Evolutionary conservation across 2,797 vertebrate species (phyloP).

Genomic region (Bufotes viridis): DNA sequence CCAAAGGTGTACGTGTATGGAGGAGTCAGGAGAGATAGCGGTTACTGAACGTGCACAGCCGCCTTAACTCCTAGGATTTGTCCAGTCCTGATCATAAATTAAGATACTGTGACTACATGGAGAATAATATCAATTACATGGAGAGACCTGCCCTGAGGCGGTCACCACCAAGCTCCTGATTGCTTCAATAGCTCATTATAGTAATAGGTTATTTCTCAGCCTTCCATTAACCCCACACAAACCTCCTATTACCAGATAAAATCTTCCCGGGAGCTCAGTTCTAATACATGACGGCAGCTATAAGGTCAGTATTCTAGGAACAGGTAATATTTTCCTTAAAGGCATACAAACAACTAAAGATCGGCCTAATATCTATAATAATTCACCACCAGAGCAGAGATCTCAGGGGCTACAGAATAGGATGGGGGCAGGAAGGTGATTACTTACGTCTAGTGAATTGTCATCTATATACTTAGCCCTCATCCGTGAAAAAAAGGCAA

Average conservation of each 20-base stretch:
- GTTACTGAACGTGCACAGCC: too few species aligned
- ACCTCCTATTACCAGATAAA: not conserved
- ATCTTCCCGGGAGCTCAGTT: not conserved
- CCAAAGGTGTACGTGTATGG: too few species aligned
- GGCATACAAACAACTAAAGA: too few species aligned
- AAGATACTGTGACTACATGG: not conserved
- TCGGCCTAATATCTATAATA: too few species aligned
- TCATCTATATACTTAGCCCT: too few species aligned
- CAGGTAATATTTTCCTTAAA: not conserved
- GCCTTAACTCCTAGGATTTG: not conserved
- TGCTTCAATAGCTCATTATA: not conserved
- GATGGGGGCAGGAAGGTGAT: too few species aligned
- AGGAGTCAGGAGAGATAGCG: too few species aligned
- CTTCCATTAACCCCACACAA: not conserved
- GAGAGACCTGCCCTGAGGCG: not conserved
- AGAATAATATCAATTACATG: constrained; percentile 12
- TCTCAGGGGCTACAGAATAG: too few species aligned
- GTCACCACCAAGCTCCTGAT: not conserved
- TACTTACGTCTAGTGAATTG: too few species aligned
- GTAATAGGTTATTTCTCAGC: constrained; percentile 4
- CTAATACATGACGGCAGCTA: not conserved
- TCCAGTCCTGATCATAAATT: not conserved
- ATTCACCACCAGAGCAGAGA: too few species aligned
- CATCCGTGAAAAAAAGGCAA: too few species aligned
- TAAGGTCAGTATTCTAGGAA: not conserved